Conservation (phyloP, 2,113 vertebrate genomes). For the Lagopus leucura region DNA sequence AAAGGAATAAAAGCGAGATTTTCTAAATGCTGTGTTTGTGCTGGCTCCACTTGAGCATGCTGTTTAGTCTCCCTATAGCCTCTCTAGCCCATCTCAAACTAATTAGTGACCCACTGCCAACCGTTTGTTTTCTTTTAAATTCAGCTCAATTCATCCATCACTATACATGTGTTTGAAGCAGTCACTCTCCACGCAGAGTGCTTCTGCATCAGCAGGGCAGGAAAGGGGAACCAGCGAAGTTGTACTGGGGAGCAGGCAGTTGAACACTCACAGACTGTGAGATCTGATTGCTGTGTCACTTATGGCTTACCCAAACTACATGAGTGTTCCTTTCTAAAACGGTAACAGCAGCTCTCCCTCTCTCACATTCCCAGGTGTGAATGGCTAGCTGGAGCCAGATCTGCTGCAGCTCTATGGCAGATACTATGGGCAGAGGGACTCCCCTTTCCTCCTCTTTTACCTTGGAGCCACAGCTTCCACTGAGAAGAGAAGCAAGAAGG, state of each 20-base stretch:
- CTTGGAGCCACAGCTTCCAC: background rate
- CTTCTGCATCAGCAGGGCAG: background rate
- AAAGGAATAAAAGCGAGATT: background rate
- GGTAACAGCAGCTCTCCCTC: background rate
- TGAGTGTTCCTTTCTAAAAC: background rate
- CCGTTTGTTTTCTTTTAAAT: background rate
- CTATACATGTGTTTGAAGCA: background rate
- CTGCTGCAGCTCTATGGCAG: background rate
- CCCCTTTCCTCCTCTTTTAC: background rate
- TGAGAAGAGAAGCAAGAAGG: fast-evolving
- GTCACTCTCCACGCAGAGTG: background rate
- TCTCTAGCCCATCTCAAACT: background rate
- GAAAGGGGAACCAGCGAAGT: background rate
- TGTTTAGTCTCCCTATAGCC: background rate
- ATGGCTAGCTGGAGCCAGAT: background rate
- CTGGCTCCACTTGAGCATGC: background rate
- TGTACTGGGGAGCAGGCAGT: background rate
- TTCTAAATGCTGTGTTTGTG: background rate
- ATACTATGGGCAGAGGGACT: background rate
- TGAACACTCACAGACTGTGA: background rate
- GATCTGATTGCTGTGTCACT: background rate
- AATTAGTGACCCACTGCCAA: background rate
- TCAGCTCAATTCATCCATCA: background rate
- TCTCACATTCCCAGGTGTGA: background rate
- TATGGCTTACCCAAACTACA: background rate